A percentile compares a stretch with the other conserved stretches of the same genome.
Evolutionary conservation across 2,888 invertebrate genomes (phyloP).

Genomic region (Monoplex corrugatus): DNA sequence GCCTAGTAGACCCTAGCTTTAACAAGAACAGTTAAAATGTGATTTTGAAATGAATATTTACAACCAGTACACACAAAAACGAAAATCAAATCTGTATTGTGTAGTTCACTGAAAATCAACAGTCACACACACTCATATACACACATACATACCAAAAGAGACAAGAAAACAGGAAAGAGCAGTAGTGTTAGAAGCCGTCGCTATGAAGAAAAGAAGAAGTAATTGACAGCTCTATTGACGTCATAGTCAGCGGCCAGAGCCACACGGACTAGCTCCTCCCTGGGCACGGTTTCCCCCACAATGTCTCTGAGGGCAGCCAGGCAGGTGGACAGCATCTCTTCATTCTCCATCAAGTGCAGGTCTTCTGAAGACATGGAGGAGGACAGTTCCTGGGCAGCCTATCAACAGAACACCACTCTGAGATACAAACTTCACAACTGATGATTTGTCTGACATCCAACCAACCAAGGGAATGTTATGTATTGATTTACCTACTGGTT

Average conservation of each 20-base stretch:
- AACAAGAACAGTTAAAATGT: background rate
- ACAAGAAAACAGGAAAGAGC: background rate
- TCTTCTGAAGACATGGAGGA: slow-evolving; percentile 79
- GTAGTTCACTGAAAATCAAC: background rate
- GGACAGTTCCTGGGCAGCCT: slow-evolving; percentile 55
- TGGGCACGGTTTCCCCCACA: slow-evolving; percentile 83
- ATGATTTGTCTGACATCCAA: too few species aligned
- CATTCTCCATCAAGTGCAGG: slow-evolving; percentile 76
- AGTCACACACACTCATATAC: slow-evolving; percentile 10
- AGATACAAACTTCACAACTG: too few species aligned
- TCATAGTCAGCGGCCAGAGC: slow-evolving; percentile 85
- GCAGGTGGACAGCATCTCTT: slow-evolving; percentile 82
- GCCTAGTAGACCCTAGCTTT: background rate
- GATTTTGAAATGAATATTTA: background rate
- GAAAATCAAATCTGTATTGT: background rate
- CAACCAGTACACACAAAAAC: background rate
- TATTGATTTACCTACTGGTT: too few species aligned
- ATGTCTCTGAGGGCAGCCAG: slow-evolving; percentile 84
- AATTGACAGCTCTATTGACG: slow-evolving; percentile 85
- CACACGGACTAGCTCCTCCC: slow-evolving; percentile 83
- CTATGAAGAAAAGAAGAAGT: slow-evolving; percentile 83
- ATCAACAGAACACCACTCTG: background rate
- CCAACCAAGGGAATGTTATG: too few species aligned
- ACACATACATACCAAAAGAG: background rate
- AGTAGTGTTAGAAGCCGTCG: slow-evolving; percentile 6